Evolutionary conservation across 2,797 vertebrate species (phyloP).

Genomic region (Helostoma temminkii): DNA sequence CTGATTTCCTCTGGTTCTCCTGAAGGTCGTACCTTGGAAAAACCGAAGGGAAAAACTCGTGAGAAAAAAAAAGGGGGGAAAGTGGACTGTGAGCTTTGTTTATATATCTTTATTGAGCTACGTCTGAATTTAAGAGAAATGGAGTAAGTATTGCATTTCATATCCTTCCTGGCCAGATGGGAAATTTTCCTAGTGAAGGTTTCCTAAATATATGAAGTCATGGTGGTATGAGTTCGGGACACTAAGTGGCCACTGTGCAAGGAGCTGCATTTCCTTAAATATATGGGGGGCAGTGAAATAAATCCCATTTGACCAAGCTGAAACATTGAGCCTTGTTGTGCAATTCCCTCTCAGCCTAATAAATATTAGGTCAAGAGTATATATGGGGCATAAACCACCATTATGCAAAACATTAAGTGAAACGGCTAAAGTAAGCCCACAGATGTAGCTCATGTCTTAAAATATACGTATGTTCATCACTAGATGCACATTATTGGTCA

Average conservation of each 20-base stretch:
- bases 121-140: constrained; percentile 71
- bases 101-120: constrained; percentile 69
- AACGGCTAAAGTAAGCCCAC: constrained; percentile 45
- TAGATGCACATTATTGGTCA: too few species aligned
- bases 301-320: constrained; percentile 51
- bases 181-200: constrained; percentile 68
- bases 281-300: constrained; percentile 53
- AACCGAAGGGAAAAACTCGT: constrained; percentile 58
- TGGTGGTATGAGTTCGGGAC: constrained; percentile 48
- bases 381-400: constrained; percentile 20
- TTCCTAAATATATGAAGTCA: constrained; percentile 80
- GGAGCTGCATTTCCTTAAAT: constrained; percentile 64
- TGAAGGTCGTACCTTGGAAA: constrained; percentile 67
- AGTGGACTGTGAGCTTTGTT: constrained; percentile 66
- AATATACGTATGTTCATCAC: constrained; percentile 17
- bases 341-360: constrained; percentile 52
- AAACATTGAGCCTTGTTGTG: constrained; percentile 54
- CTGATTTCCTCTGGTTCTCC: constrained; percentile 71
- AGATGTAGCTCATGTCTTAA: constrained; percentile 34
- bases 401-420: constrained; percentile 35
- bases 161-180: constrained; percentile 73
- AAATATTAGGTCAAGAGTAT: constrained; percentile 58
- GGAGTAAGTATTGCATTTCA: constrained; percentile 77
- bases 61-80: constrained; percentile 44
- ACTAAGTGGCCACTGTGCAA: constrained; percentile 59